phyloP scores from a whole-genome alignment of 2,113 vertebrate species.

The Lichenostomus cassidix region DNA sequence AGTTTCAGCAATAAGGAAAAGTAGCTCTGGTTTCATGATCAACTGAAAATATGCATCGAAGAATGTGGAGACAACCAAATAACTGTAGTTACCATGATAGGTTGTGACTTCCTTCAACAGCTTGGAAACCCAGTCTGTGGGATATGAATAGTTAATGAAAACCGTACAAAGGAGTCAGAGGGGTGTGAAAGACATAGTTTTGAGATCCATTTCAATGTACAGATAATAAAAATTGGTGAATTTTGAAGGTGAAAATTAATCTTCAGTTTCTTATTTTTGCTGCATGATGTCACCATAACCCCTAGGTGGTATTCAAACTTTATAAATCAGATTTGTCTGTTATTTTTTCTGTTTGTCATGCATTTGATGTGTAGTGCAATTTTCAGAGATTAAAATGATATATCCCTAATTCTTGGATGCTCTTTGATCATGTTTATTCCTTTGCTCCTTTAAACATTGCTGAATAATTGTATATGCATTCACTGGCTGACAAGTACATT shows the following conservation, averaged over 20 bases:
- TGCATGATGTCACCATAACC: slow-evolving; percentile 40
- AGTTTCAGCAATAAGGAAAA: neutral
- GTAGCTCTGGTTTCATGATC: neutral
- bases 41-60: neutral
- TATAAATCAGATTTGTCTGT: slow-evolving; percentile 55
- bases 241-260: neutral
- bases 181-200: neutral
- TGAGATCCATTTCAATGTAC: neutral
- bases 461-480: slow-evolving; percentile 68
- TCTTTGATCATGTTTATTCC: slow-evolving; percentile 73
- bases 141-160: neutral
- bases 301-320: slow-evolving; percentile 69
- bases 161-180: neutral
- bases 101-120: neutral
- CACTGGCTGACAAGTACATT: slow-evolving; percentile 59
- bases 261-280: neutral
- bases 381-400: slow-evolving; percentile 73
- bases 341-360: slow-evolving; percentile 58
- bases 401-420: slow-evolving; percentile 65
- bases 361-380: slow-evolving; percentile 62
- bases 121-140: neutral
- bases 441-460: slow-evolving; percentile 62
- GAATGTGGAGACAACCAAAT: neutral
- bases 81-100: neutral
- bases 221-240: neutral